Base-by-base conservation (phyloP, 2,113 vertebrate species). In the Bubo blakistoni region DNA sequence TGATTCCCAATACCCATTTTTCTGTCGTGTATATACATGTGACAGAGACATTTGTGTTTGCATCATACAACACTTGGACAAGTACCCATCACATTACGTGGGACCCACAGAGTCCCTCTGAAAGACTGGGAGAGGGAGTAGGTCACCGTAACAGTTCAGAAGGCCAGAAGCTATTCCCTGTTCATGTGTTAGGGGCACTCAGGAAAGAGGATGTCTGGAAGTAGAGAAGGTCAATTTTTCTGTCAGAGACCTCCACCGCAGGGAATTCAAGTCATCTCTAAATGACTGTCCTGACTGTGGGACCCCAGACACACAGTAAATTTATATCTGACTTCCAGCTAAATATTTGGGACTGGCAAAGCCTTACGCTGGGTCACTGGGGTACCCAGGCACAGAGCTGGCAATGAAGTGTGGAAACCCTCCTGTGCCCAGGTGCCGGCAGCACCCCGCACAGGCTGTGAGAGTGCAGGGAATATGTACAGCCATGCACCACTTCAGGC, bases 331-430 rank as follows among this genome's bases (percentile, higher is more conserved):
- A 19, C 34, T 82, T 88, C 47, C 62, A 92, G 58, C 44, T 30
- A 20, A 88, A 24, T 26, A 49, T 34, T 9, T 7, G 0, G 19
- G 32, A 16, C 59, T 71, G 22, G n/a, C 11, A 74, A 72, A 86
- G 54, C 32, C 10, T 62, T 47, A n/a, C 5, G 10, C 6, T 0
- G 1, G 20, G 20, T 78, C 26, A 0, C 2, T 26, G 29, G 38
- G 19, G 24, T 46, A 40, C 18, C 20, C 42, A 46, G 44, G 44
- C 62, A n/a, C 52, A 42, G 57, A 65, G 27, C 4, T 59, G 36
- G 36, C 57, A 72, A 20, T 2, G 21, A 58, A 54, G 51, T 3
- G 17, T 26, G 38, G 51, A 78, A 86, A 47, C 2, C 1, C 10
- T 74, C 13, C 51, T 38, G 26, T 70, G 19, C 25, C 30, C 3